These are phyloP conservation scores for Potamarius usumacintae DNA, from an alignment of 2,113 vertebrate genomes.

Conservation along the genomic window DNA sequence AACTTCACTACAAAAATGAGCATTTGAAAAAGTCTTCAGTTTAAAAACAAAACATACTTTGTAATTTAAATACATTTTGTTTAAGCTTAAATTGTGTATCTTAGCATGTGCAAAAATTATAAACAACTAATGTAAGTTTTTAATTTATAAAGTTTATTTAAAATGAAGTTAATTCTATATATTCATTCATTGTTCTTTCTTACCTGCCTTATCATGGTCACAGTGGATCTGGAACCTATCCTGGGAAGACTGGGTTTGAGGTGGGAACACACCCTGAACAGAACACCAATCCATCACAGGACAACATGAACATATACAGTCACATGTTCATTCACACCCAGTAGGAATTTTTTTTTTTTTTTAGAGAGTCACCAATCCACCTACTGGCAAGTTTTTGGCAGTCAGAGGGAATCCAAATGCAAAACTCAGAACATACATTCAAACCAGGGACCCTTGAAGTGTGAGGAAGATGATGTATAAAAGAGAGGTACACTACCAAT, in stretches of 20 bases:
- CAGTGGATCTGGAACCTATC: background rate
- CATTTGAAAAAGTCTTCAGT: background rate
- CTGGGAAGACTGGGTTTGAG: background rate
- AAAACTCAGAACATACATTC: too few species aligned
- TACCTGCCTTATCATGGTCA: background rate
- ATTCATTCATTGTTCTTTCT: background rate
- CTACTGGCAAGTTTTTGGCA: too few species aligned
- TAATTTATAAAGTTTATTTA: background rate
- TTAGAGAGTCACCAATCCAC: too few species aligned
- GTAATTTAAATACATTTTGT: background rate
- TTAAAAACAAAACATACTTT: background rate
- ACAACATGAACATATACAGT: too few species aligned
- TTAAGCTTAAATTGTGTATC: background rate
- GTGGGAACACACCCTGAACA: background rate
- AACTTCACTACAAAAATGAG: background rate
- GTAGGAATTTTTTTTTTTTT: too few species aligned
- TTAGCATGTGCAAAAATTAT: background rate
- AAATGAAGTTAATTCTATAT: background rate
- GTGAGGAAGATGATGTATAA: too few species aligned
- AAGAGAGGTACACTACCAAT: too few species aligned
- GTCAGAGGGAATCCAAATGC: too few species aligned
- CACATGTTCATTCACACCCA: too few species aligned
- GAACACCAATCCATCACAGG: background rate
- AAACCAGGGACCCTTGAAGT: too few species aligned
- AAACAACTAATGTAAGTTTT: background rate